Evolutionary conservation across 2,888 invertebrate species (phyloP), one percentile per base, ranked within the genome.

Genomic region (Drosophila formosana): DNA sequence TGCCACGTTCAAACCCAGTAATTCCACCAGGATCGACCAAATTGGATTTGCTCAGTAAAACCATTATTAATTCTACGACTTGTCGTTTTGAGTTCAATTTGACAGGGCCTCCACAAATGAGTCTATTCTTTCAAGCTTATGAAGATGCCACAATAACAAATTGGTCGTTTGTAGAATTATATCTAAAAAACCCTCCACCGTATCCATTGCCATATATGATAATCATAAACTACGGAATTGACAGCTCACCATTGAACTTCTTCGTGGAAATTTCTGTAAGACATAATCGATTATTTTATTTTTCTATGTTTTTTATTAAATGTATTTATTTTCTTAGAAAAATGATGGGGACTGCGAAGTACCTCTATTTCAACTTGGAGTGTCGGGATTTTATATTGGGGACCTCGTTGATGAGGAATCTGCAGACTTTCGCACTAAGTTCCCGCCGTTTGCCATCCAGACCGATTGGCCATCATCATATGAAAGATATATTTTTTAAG

Each of bases 381-480:
- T 94, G n/a, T 90, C 91, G 1, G 93, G 93, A 6, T 93, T 93
- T 80, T 93, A 93, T 67, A 89, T 92, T 52, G 58, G 47, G 51
- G 93, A 93, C 13, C 86, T 89, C 2, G 90, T 92, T 45, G 93
- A 92, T 72, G 72, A 90, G 43, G 73, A 91, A 13, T 93, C 94
- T 70, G 77, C 93, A 53, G 68, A 18, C 28, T 41, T 41, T 7
- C 13, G 13, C 7, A 18, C 39, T 6, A 58, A 25, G 39, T 64
- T 45, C 81, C 94, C 94, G 0, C 80, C 92, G 13, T 94, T 93
- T 93, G 90, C 93, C 0, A 63, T 90, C 93, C 7, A 92, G 91
- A 68, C 46, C 4, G 91, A 93, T 41, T 94, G 93, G 93, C 90
- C 94, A 23, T 93, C 93, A 41, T 91, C 91, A 23, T 94, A 93